Base-by-base conservation (phyloP, 1,140 invertebrate species). In the Leptinotarsa texana region DNA sequence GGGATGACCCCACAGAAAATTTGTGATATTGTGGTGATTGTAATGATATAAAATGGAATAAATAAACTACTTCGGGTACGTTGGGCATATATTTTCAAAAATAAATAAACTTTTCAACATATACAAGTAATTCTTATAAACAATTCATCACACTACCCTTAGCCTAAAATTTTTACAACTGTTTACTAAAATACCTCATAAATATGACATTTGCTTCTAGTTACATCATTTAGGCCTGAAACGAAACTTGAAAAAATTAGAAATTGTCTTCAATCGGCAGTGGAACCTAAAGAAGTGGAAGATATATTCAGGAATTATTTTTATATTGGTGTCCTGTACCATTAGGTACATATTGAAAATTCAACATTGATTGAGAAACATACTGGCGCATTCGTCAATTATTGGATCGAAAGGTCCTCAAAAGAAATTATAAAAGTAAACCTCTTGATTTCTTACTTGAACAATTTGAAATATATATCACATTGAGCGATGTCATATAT, bases 51-150 rank as follows among this genome's bases (percentile, higher is more conserved):
- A 4, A 57, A 57, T 2, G 3, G 6, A 15, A 57, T n/a, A 18
- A 18, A 15, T n/a, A 57, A 18, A 57, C 51, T 57, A 18, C n/a
- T n/a, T 57, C 4, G 51, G 6, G 51, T 57, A 57, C n/a, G 51
- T 18, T 57, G 51, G 42, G 65, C 65, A 18, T 67, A 67, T 67
- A 67, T 67, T 67, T 27, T 67, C 42, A 67, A 67, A 67, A 67
- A 67, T 67, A 67, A 67, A 67, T 67, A 67, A 67, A 67, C 65
- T 67, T 67, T 33, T 27, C 18, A 67, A 67, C 65, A 67, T 67
- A 67, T 67, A 67, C 51, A 57, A 27, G 24, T 13, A 27, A 67
- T n/a, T 67, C 13, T 67, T 67, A 67, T 42, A 27, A 67, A 67
- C 65, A 67, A 33, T 67, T 67, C 24, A 22, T 63, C 24, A 24